Conservation (phyloP, 2,797 vertebrate species). For the Paratrypauchen microcephalus region DNA sequence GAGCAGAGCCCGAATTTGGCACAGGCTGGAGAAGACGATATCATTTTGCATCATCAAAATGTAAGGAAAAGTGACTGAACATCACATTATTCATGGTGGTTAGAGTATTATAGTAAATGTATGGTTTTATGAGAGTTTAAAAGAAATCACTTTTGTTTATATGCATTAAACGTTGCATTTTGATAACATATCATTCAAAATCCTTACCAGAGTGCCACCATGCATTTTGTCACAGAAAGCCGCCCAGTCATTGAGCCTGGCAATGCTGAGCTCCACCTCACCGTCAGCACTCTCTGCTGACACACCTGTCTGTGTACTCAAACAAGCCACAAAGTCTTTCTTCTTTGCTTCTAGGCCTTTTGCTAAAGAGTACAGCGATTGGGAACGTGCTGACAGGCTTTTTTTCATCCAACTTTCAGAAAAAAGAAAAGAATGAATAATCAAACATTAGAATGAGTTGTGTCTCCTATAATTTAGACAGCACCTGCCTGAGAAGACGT, state of each 20-base stretch:
- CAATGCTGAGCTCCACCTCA: constrained; percentile 82
- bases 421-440: not conserved
- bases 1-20: constrained; percentile 81
- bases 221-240: constrained; percentile 79
- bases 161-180: too few relatives aligned
- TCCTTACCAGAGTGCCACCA: constrained; percentile 77
- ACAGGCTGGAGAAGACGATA: constrained; percentile 47
- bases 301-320: constrained; percentile 69
- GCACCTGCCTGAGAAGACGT: not conserved
- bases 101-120: too few relatives aligned
- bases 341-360: constrained; percentile 75
- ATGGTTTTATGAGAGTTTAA: too few relatives aligned
- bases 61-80: not conserved
- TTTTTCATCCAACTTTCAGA: constrained; percentile 80
- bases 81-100: not conserved
- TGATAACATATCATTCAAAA: not conserved
- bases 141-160: too few relatives aligned
- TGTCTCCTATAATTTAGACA: not conserved
- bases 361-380: constrained; percentile 78
- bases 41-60: not conserved
- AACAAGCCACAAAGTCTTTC: constrained; percentile 59
- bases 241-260: constrained; percentile 81
- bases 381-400: constrained; percentile 73
- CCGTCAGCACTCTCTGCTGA: constrained; percentile 56
- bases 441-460: too few relatives aligned